Conservation (phyloP, 2,888 invertebrate genomes). For the Pinctada fucata region DNA sequence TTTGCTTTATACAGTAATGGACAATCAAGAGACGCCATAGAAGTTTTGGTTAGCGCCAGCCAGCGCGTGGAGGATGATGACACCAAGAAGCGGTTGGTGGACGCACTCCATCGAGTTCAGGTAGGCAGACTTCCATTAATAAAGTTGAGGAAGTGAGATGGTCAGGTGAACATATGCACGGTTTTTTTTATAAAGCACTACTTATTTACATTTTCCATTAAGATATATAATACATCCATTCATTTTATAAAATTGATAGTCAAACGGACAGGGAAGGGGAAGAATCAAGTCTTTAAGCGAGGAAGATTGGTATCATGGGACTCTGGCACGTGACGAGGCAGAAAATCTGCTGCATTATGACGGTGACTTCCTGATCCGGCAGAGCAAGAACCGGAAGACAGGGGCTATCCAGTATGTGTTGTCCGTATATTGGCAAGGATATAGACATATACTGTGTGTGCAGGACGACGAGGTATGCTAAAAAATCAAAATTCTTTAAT, state of each 20-base stretch:
- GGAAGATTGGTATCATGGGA: constrained; percentile 21
- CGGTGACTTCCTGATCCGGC: constrained; percentile 20
- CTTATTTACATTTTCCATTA: no score
- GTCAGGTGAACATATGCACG: no score
- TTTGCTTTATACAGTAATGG: constrained; percentile 9
- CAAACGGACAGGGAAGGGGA: not conserved
- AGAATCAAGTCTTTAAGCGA: constrained; percentile 5
- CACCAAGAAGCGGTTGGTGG: constrained; percentile 20
- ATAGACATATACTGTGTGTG: constrained; percentile 13
- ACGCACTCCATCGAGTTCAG: constrained; percentile 30
- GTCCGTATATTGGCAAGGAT: constrained; percentile 19
- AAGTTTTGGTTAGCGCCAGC: constrained; percentile 31
- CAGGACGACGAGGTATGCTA: constrained; percentile 24
- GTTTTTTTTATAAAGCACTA: no score
- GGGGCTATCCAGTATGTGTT: constrained; percentile 15
- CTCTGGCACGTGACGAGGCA: constrained; percentile 14
- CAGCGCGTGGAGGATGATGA: constrained; percentile 36
- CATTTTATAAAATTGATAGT: not conserved
- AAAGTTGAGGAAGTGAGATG: no score
- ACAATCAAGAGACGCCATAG: constrained; percentile 10
- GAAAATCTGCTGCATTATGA: constrained; percentile 17
- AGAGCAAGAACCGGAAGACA: constrained; percentile 18
- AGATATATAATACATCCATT: no score
- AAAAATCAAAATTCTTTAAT: not conserved
- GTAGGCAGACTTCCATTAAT: not conserved